A percentile compares a stretch with the other conserved stretches of the same genome.
Conservation (phyloP, 2,113 vertebrate genomes). For the Tenebrosternarchus preto region DNA sequence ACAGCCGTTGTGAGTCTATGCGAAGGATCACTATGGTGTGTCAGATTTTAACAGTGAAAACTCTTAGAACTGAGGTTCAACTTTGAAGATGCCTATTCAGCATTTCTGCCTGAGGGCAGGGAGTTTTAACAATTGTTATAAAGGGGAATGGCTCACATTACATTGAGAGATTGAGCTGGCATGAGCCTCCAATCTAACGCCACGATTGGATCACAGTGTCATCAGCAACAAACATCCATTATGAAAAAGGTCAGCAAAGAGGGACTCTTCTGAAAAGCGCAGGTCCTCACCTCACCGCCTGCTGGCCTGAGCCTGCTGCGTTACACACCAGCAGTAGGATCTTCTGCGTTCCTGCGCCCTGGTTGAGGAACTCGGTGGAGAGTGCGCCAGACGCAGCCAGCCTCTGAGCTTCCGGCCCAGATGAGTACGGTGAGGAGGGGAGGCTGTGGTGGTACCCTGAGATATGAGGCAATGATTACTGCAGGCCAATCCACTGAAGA, state of each 20-base stretch:
- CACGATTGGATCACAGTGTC: background rate
- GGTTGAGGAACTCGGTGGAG: constrained; percentile 80
- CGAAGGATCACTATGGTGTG: constrained; percentile 50
- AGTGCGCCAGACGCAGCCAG: constrained; percentile 66
- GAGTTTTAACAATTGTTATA: background rate
- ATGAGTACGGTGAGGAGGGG: constrained; percentile 73
- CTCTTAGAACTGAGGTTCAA: constrained; percentile 45
- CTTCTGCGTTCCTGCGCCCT: constrained; percentile 63
- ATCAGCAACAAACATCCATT: too few relatives aligned
- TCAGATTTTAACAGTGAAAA: constrained; percentile 60
- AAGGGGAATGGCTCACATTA: background rate
- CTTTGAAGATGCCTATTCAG: constrained; percentile 21
- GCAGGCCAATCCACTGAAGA: background rate
- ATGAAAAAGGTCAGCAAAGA: background rate
- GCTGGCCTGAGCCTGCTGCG: constrained; percentile 75
- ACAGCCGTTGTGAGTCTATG: constrained; percentile 49
- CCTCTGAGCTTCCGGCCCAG: constrained; percentile 70
- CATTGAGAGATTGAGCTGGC: background rate
- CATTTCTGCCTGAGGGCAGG: background rate
- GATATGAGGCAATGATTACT: constrained; percentile 24
- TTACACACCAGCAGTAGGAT: constrained; percentile 89
- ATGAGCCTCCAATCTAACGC: background rate
- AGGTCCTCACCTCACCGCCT: constrained; percentile 76
- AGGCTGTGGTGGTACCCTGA: constrained; percentile 81
- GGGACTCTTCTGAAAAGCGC: background rate